Evolutionary conservation across 2,113 vertebrate genomes (phyloP).

Genomic region (sheep (Ovis aries)): ARS-UI_Ramb_v3.0 NC_056055.1:14988501-14989000

Average conservation of each 20-base stretch:
- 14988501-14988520: background rate
- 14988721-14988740: background rate
- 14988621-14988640: background rate
- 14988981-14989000: background rate
- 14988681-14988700: background rate
- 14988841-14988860: background rate
- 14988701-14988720: background rate
- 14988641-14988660: background rate
- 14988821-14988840: background rate
- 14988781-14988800: background rate
- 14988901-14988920: background rate
- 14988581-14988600: background rate
- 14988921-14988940: background rate
- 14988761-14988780: background rate
- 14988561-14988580: background rate
- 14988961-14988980: background rate
- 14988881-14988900: background rate
- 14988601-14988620: background rate
- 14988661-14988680: background rate
- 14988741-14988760: background rate
- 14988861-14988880: background rate
- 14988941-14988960: background rate
- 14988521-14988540: background rate
- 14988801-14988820: background rate
- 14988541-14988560: background rate